Percentiles rank a stretch among this genome's conserved stretches.
phyloP scores from a whole-genome alignment of 1,140 invertebrate genomes.

The Lepidostoma basale region DNA sequence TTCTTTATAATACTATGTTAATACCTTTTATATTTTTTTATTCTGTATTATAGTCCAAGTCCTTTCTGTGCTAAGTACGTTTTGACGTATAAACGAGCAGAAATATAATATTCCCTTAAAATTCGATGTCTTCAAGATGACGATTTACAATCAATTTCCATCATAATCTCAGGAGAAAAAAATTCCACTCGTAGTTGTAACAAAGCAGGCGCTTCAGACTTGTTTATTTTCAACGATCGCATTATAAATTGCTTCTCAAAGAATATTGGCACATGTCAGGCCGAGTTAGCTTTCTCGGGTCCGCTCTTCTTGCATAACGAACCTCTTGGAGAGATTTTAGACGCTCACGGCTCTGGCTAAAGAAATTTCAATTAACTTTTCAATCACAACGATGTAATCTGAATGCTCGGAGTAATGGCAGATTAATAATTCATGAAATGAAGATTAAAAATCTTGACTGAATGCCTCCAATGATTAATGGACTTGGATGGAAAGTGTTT shows the following conservation, averaged over 20 bases:
- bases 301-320: conserved; percentile 33
- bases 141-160: conserved; percentile 28
- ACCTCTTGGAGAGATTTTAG: conserved; percentile 28
- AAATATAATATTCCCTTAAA: no score
- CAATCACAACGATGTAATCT: conserved; percentile 16
- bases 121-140: no score
- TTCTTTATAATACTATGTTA: no score
- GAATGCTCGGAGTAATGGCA: conserved; percentile 1
- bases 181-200: conserved; percentile 3
- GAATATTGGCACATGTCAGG: conserved; percentile 38
- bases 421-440: conserved; percentile 22
- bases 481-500: no score
- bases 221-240: conserved; percentile 32
- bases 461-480: not conserved
- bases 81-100: no score
- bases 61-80: no score
- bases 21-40: no score
- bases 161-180: conserved; percentile 16
- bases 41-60: no score
- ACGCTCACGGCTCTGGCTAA: conserved; percentile 12
- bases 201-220: conserved; percentile 6
- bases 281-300: conserved; percentile 30
- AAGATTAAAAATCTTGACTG: conserved; percentile 25
- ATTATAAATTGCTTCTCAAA: conserved; percentile 38
- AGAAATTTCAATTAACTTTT: conserved; percentile 29